Percentiles rank a stretch among this genome's conserved stretches.
These are phyloP conservation scores for Oophaga sylvatica DNA, from an alignment of 2,797 vertebrate species.

Conservation along the genomic window DNA sequence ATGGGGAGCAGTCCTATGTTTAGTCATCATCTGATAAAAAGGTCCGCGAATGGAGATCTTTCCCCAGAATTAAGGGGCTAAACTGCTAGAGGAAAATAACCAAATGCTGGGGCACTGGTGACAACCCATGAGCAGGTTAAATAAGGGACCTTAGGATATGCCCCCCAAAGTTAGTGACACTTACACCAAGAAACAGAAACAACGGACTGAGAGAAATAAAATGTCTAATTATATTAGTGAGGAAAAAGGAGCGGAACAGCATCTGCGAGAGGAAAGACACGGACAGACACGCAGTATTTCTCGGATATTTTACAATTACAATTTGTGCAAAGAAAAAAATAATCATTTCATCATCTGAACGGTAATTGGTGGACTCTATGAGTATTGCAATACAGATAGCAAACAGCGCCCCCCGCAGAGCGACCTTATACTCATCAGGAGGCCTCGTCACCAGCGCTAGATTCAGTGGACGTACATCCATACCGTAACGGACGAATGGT, in stretches of 20 bases:
- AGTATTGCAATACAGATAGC: background rate
- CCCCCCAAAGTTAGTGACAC: no score
- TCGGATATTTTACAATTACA: conserved; percentile 13
- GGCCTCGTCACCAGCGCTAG: background rate
- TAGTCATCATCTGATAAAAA: no score
- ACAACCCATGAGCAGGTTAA: no score
- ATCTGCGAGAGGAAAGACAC: conserved; percentile 1
- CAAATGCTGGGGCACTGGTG: no score
- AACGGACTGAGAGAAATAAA: conserved; percentile 31
- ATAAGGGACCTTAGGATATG: no score
- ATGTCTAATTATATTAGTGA: conserved; percentile 20
- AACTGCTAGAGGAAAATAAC: no score
- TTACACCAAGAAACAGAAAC: background rate
- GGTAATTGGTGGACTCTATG: background rate
- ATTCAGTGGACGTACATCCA: background rate
- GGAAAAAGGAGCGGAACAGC: conserved; percentile 5
- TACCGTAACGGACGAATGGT: background rate
- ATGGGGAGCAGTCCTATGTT: no score
- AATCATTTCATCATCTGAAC: background rate
- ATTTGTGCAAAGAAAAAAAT: conserved; percentile 15
- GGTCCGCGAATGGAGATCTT: no score
- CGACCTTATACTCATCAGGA: background rate
- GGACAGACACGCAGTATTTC: background rate
- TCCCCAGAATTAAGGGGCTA: no score
- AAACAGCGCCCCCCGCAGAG: background rate